A percentile compares a stretch with the other conserved stretches of the same genome.
Conservation (phyloP, 1,140 invertebrate species). For the Drosophila athabasca region DNA sequence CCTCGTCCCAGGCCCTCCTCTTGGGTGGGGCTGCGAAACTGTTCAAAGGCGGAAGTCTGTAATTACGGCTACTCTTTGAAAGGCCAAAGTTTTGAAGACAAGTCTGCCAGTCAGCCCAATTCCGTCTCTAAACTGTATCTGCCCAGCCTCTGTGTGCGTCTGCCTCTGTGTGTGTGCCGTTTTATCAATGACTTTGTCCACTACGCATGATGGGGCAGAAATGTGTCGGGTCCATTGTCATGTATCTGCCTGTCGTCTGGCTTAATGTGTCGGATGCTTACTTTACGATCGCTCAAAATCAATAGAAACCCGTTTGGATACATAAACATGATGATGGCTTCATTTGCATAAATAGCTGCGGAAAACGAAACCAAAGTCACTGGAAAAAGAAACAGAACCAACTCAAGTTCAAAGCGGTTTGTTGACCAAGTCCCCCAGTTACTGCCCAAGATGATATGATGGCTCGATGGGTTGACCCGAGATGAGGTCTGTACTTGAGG, state of each 20-base stretch:
- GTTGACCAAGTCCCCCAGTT: conserved; percentile 47
- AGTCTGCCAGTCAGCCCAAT: conserved; percentile 1
- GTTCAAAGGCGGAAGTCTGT: conserved; percentile 71
- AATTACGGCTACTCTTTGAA: conserved; percentile 68
- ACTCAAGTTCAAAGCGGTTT: conserved; percentile 66
- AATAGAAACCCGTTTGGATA: conserved; percentile 27
- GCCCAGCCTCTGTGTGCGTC: not conserved
- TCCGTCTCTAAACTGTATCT: conserved; percentile 2
- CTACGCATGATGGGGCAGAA: conserved; percentile 48
- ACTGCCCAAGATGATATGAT: not conserved
- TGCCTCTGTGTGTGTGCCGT: conserved; percentile 1
- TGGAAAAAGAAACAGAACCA: conserved; percentile 17
- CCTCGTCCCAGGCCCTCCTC: conserved; percentile 11
- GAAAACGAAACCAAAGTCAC: conserved; percentile 19
- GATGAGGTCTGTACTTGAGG: too few relatives aligned
- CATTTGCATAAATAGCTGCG: conserved; percentile 43
- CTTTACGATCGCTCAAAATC: conserved; percentile 39
- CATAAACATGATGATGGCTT: conserved; percentile 10
- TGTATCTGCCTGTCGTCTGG: not conserved
- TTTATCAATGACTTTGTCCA: conserved; percentile 24
- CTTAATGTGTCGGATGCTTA: conserved; percentile 30
- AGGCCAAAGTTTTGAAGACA: conserved; percentile 53
- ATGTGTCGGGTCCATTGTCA: conserved; percentile 33
- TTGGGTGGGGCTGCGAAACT: conserved; percentile 41
- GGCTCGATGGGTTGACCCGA: too few relatives aligned